Conservation (phyloP, 2,888 invertebrate species). For the Physocephala rufipes region DNA sequence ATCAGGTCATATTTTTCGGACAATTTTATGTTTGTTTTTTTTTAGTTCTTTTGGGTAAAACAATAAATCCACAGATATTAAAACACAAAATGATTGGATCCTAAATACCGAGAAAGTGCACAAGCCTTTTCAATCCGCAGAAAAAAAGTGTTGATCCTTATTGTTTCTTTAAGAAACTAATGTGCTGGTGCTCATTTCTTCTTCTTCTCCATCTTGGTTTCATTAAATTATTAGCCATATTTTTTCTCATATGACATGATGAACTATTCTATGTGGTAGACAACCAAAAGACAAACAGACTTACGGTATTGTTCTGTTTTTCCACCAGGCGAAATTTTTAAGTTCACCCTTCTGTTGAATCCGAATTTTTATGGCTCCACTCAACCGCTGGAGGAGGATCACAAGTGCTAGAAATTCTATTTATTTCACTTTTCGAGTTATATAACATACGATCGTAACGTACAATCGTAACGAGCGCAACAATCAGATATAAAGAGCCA, state of each 20-base stretch:
- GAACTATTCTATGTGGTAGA: constrained; percentile 40
- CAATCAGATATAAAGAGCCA: too few relatives aligned
- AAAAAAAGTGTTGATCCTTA: constrained; percentile 39
- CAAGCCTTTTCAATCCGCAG: constrained; percentile 32
- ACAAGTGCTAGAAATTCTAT: constrained; percentile 28
- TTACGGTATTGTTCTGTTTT: too few relatives aligned
- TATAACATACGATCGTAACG: too few relatives aligned
- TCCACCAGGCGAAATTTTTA: too few relatives aligned
- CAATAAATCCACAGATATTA: constrained; percentile 58
- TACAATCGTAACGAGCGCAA: too few relatives aligned
- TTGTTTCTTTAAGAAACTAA: constrained; percentile 15
- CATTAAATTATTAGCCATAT: constrained; percentile 39
- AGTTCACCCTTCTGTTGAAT: too few relatives aligned
- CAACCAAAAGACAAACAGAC: too few relatives aligned
- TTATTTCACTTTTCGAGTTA: too few relatives aligned
- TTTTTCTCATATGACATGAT: constrained; percentile 45
- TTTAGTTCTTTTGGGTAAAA: too few relatives aligned
- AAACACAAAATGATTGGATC: constrained; percentile 42
- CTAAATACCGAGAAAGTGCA: constrained; percentile 29
- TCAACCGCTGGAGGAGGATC: constrained; percentile 8
- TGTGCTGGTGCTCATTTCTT: not conserved
- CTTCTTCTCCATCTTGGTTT: not conserved
- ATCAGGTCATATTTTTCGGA: constrained; percentile 31
- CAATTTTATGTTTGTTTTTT: too few relatives aligned
- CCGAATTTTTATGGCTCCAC: too few relatives aligned